Evolutionary conservation across 2,797 vertebrate genomes (phyloP).

Genomic region (Sebastes ruberrimus): DNA sequence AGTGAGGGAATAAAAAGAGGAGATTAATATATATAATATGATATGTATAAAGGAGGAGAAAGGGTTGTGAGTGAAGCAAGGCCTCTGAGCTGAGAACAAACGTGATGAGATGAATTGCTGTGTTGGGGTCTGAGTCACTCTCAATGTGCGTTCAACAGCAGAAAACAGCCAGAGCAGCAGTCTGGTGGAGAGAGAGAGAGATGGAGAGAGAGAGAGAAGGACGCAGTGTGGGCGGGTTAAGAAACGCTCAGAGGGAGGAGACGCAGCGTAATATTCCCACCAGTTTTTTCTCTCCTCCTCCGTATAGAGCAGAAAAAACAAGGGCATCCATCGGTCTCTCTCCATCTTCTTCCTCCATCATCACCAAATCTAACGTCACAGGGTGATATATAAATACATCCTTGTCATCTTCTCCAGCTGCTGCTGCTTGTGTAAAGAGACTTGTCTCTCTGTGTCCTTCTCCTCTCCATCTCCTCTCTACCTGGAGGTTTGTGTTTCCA

Average conservation of each 20-base stretch:
- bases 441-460: not conserved
- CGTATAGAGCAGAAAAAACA: constrained; percentile 67
- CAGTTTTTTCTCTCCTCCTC: constrained; percentile 43
- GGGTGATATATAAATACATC: not conserved
- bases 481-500: constrained; percentile 41
- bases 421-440: not conserved
- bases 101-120: constrained; percentile 39
- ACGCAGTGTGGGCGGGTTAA: constrained; percentile 88
- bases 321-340: constrained; percentile 68
- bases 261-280: constrained; percentile 73
- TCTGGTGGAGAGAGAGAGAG: constrained; percentile 23
- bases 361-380: not conserved
- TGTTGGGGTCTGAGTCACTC: constrained; percentile 62
- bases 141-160: constrained; percentile 49
- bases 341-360: constrained; percentile 15
- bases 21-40: not conserved
- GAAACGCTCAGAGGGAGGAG: constrained; percentile 80
- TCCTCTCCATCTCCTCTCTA: not conserved
- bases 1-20: not conserved
- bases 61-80: not conserved
- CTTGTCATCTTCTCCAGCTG: constrained; percentile 9
- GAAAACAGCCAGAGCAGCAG: constrained; percentile 68
- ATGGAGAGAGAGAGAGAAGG: constrained; percentile 77
- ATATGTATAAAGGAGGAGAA: not conserved
- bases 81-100: constrained; percentile 5